phyloP scores from a whole-genome alignment of 2,797 vertebrate genomes.

The Octomys mimax region DNA sequence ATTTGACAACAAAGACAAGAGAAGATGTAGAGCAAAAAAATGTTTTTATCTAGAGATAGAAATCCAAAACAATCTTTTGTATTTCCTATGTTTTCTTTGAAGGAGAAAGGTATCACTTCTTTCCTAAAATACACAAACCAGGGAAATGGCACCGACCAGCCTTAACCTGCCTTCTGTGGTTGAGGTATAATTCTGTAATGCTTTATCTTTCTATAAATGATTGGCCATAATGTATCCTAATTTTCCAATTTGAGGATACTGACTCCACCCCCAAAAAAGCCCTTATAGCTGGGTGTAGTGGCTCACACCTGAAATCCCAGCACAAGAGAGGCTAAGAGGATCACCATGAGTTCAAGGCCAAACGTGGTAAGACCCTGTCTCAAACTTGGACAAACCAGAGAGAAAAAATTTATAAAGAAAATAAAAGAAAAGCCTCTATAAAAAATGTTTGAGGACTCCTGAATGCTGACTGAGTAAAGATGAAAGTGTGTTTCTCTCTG shows the following conservation, averaged over 20 bases:
- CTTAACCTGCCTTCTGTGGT: not conserved
- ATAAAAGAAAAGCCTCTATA: not conserved
- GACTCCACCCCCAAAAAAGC: not conserved
- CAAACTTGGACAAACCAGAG: not conserved
- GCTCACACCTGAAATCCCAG: not conserved
- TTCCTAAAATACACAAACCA: slow-evolving; percentile 1
- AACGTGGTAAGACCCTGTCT: not conserved
- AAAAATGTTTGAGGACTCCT: not conserved
- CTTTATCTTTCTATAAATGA: slow-evolving; percentile 21
- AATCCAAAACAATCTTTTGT: slow-evolving; percentile 11
- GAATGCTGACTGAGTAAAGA: not conserved
- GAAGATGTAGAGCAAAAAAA: not conserved
- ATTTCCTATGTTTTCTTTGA: not conserved
- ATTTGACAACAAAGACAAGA: slow-evolving; percentile 2
- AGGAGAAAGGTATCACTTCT: slow-evolving; percentile 9
- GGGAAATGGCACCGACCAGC: not conserved
- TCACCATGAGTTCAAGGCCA: not conserved
- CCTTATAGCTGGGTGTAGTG: not conserved
- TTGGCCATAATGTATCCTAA: not conserved
- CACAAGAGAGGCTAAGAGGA: not conserved
- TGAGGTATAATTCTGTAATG: not conserved
- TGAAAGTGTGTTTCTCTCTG: not conserved
- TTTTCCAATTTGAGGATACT: slow-evolving; percentile 15
- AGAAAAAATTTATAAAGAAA: no score
- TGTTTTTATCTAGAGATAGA: slow-evolving; percentile 1